phyloP scores from a whole-genome alignment of 2,113 vertebrate species.

The Pogona vitticeps region DNA sequence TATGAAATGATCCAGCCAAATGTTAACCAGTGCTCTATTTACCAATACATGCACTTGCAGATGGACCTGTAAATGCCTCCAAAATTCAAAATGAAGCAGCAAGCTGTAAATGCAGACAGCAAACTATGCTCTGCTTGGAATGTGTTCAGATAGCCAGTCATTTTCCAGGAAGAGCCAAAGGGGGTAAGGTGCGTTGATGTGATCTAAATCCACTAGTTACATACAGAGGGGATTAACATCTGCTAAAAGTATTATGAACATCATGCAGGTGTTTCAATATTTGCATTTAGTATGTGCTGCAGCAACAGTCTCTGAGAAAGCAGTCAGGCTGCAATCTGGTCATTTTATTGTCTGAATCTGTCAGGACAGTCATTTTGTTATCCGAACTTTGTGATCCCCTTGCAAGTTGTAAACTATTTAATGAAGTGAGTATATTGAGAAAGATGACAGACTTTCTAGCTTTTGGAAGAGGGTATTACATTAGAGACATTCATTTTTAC shows the following conservation, averaged over 20 bases:
- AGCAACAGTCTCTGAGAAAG: conserved; percentile 82
- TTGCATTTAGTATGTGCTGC: conserved; percentile 83
- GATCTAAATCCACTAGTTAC: conserved; percentile 73
- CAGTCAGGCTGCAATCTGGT: conserved; percentile 80
- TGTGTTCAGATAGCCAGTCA: conserved; percentile 59
- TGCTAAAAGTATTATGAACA: conserved; percentile 82
- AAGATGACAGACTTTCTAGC: conserved; percentile 82
- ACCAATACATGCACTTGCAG: not conserved
- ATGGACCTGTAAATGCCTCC: conserved; percentile 39
- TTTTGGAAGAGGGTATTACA: conserved; percentile 76
- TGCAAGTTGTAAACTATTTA: conserved; percentile 83
- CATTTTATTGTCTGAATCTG: conserved; percentile 85
- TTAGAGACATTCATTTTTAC: conserved; percentile 75
- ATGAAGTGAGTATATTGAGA: conserved; percentile 83
- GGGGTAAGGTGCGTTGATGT: conserved; percentile 69
- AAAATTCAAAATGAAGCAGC: conserved; percentile 39
- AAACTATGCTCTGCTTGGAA: conserved; percentile 55
- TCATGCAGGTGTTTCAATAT: conserved; percentile 85
- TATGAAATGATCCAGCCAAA: not conserved
- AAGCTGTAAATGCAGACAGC: not conserved
- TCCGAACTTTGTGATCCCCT: conserved; percentile 79
- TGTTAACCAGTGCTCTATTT: not conserved
- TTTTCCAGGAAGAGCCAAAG: conserved; percentile 70
- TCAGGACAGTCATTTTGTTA: conserved; percentile 82
- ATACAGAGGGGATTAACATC: conserved; percentile 79